Evolutionary conservation across 2,888 invertebrate genomes (phyloP).

Genomic region (Deladenus siricidicola): DNA sequence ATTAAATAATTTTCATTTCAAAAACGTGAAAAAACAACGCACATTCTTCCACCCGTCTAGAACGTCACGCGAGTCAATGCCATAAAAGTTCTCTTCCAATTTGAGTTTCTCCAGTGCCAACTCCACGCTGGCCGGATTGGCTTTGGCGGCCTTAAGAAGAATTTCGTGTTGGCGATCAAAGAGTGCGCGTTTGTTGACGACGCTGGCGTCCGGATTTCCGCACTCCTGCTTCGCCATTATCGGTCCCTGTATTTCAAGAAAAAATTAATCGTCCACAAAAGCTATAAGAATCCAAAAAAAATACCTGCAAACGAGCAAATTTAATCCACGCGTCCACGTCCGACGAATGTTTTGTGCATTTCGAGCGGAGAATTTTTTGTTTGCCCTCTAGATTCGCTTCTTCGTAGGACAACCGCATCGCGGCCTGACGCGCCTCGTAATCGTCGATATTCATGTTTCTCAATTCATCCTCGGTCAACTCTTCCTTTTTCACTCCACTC

Average conservation of each 20-base stretch:
- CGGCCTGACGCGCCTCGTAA: neutral
- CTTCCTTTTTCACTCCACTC: neutral
- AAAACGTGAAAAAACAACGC: neutral
- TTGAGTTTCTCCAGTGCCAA: slow-evolving; percentile 7
- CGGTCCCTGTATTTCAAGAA: neutral
- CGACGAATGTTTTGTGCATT: no score
- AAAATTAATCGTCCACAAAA: neutral
- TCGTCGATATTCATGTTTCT: slow-evolving; percentile 7
- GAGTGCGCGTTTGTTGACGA: slow-evolving; percentile 11
- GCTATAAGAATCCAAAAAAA: neutral
- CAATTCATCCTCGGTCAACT: neutral
- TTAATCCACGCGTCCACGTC: slow-evolving; percentile 15
- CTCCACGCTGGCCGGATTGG: neutral
- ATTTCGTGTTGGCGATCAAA: slow-evolving; percentile 8
- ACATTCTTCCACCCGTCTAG: slow-evolving; percentile 7
- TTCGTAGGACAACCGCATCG: slow-evolving; percentile 4
- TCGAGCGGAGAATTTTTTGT: slow-evolving; percentile 6
- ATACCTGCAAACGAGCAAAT: slow-evolving; percentile 10
- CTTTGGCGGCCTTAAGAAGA: neutral
- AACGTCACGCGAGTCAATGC: slow-evolving; percentile 6
- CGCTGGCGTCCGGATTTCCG: slow-evolving; percentile 6
- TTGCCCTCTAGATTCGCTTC: slow-evolving; percentile 9
- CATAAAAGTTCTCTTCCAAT: slow-evolving; percentile 10
- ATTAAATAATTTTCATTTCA: neutral
- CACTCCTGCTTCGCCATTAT: slow-evolving; percentile 14